These are phyloP conservation scores for Channa striata DNA, from an alignment of 2,797 vertebrate genomes.

Conservation along the genomic window DNA sequence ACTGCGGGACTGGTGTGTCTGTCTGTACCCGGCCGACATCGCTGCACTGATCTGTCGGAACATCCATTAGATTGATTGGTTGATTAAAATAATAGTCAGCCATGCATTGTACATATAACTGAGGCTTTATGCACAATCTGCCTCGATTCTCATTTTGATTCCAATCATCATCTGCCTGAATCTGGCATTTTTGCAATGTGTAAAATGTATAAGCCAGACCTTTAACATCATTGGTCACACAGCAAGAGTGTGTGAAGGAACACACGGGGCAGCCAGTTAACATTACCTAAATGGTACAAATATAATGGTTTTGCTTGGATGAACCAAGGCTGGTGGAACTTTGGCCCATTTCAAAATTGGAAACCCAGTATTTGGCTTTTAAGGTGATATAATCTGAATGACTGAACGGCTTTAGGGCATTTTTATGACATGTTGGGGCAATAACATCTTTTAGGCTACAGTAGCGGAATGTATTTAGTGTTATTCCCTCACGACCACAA, in stretches of 20 bases:
- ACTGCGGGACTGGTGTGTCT: slow-evolving; percentile 32
- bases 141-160: no score
- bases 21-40: slow-evolving; percentile 15
- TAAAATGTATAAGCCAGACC: no score
- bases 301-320: slow-evolving; percentile 1
- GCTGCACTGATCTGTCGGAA: background rate
- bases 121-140: background rate
- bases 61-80: background rate
- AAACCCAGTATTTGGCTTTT: background rate
- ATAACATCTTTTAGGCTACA: background rate
- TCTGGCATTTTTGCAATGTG: no score
- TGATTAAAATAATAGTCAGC: background rate
- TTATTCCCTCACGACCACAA: slow-evolving; percentile 25
- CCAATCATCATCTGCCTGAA: no score
- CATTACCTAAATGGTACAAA: no score
- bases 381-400: slow-evolving; percentile 10
- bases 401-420: background rate
- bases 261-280: no score
- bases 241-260: no score
- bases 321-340: background rate
- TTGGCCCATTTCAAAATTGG: background rate
- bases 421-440: slow-evolving; percentile 4
- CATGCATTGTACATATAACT: background rate
- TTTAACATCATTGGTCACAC: no score
- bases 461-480: slow-evolving; percentile 35